Evolutionary conservation across 2,797 vertebrate genomes (phyloP).

Genomic region (Phoeniculus purpureus): DNA sequence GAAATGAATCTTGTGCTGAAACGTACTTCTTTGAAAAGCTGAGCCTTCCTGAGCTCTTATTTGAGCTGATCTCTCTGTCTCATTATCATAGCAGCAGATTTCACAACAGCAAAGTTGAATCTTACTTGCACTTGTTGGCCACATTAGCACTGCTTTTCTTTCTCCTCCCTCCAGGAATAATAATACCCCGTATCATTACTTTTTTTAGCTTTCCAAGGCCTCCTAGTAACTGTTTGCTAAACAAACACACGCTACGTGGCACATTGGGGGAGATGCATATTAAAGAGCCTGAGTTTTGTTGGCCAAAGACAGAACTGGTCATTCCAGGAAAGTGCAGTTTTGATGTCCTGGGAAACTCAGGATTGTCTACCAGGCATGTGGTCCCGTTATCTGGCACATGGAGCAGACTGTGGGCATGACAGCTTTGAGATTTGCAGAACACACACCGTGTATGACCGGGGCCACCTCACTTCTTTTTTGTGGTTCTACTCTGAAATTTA

Average conservation of each 20-base stretch:
- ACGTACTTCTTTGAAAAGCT: conserved; percentile 33
- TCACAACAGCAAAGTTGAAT: conserved; percentile 34
- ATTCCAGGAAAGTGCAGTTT: neutral
- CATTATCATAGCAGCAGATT: conserved; percentile 45
- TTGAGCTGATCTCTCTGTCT: conserved; percentile 50
- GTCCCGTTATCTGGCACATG: neutral
- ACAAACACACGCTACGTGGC: neutral
- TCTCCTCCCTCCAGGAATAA: conserved; percentile 28
- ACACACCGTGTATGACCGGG: accelerated
- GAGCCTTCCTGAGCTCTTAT: conserved; percentile 51
- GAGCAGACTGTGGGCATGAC: neutral
- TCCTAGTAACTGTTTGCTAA: conserved; percentile 49
- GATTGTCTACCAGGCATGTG: neutral
- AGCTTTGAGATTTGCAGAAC: neutral
- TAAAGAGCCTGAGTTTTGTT: conserved; percentile 2
- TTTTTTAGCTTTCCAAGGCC: neutral
- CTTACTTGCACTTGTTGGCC: conserved; percentile 40
- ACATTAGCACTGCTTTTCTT: neutral
- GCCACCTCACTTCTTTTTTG: neutral
- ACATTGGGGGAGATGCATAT: neutral
- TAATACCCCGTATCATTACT: neutral
- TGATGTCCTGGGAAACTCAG: conserved; percentile 6
- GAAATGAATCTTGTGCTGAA: conserved; percentile 26
- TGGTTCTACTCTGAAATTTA: neutral
- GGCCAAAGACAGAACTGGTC: conserved; percentile 28